Conservation (phyloP, 1,140 invertebrate genomes). For the Tyrophagus putrescentiae region DNA sequence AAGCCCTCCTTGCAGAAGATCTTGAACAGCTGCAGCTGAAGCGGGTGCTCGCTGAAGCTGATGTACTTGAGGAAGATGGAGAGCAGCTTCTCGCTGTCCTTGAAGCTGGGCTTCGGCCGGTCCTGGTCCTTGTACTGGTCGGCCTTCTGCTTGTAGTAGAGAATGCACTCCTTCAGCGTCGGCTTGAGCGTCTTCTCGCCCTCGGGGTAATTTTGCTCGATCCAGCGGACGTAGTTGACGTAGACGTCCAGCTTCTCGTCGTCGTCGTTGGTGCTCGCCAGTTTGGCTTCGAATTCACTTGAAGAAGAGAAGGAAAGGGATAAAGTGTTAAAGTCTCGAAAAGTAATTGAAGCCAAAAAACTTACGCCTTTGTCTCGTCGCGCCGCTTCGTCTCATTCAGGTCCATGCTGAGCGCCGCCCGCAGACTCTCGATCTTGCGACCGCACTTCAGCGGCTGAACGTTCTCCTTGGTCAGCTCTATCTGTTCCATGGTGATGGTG, state of each 20-base stretch:
- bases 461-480: constrained; percentile 65
- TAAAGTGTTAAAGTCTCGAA: too few relatives aligned
- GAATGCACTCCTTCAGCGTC: constrained; percentile 11
- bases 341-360: too few relatives aligned
- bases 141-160: constrained; percentile 10
- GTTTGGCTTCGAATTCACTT: not conserved
- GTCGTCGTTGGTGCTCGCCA: not conserved
- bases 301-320: too few relatives aligned
- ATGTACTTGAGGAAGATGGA: constrained; percentile 17
- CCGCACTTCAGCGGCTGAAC: constrained; percentile 72
- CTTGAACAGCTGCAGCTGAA: constrained; percentile 14
- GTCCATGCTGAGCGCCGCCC: constrained; percentile 27
- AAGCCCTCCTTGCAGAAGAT: constrained; percentile 11
- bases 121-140: too few relatives aligned
- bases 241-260: constrained; percentile 7
- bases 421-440: constrained; percentile 39
- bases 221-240: constrained; percentile 19
- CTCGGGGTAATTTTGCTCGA: constrained; percentile 20
- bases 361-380: constrained; percentile 8
- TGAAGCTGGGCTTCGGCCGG: too few relatives aligned
- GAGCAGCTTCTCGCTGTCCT: constrained; percentile 6
- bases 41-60: not conserved
- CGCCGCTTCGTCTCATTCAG: not conserved
- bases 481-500: too few relatives aligned
- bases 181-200: not conserved